Base-by-base conservation (phyloP, 2,888 invertebrate genomes). In the Tenthredo scrophulariae region DNA sequence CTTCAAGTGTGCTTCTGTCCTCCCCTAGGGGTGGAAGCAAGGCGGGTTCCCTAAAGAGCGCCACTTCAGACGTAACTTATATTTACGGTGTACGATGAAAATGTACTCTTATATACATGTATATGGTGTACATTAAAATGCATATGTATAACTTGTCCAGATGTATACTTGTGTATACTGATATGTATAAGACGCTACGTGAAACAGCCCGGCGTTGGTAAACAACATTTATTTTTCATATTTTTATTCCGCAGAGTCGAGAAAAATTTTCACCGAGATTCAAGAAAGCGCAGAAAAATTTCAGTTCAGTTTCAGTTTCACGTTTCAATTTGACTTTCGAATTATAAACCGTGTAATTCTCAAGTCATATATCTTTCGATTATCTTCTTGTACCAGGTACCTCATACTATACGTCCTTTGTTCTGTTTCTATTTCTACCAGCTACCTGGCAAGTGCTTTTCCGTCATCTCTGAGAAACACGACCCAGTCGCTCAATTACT, bases 41-140 rank as follows among this genome's bases (percentile, higher is more conserved):
- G 67, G 62, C 67, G 83, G 46, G 83, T 83, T 83, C 46, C 46
- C 67, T 43, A 65, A 70, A 65, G 67, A 83, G 67, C 58, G 43
- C 67, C 83, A 67, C 67, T 83, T 83, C 43, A 83, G 29, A 29
- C 65, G 83, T 65, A 67, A 67, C 46, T 46, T 37, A 9, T 83
- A 67, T 67, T 67, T 67, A 43, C 46, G 40, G 80, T 40, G 33
- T 54, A 62, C 62, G 62, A 65, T 58, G 33, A 43, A 26, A 67
- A 67, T 67, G 22, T 62, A 80, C 54, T 37, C 62, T 0, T 26
- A 58, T 37, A 65, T 15, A 43, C 33, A 33, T 33, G 62, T 50
- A 40, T 77, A 26, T 29, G 26, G 26, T 54, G 37, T 79, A 79
- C 37, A 62, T 40, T 29, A 22, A 80, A 13, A 58, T 80, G 72